Evolutionary conservation across 2,113 vertebrate genomes (phyloP), one percentile per base, ranked within the genome.

Genomic region (Fukomys damarensis): DNA sequence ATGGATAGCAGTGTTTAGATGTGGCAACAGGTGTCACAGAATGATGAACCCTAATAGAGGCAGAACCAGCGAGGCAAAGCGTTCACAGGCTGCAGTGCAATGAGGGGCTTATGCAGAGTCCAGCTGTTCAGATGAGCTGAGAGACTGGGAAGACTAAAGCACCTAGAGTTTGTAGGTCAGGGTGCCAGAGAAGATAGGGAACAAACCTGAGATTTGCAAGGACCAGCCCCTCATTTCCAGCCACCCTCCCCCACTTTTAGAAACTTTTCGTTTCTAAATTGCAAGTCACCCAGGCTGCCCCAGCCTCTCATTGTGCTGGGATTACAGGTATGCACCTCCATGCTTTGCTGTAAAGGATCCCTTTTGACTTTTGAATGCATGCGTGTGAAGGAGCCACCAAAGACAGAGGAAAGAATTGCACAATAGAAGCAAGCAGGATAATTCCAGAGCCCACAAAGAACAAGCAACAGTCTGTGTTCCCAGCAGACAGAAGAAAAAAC

Each of bases 21-120:
- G 3, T 19, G 1, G 28, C 14, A 32, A 43, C n/a, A 14, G 61
- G n/a, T n/a, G 28, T 8, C 0, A 0, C 1, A 19, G 43, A n/a
- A 79, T 22, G 2, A 26, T 1, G 10, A 49, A 14, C 46, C 32
- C 38, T 30, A 24, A 35, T 0, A 0, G 20, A 81, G n/a, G 17
- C 13, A 38, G 35, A 43, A 13, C 5, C 5, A 22, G 28, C 1
- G 43, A 72, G 17, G 65, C n/a, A 30, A 63, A 9, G 54, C 2
- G 20, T 6, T 32, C 13, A 1, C 14, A 59, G 80, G 61, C 9
- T n/a, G 28, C 2, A 0, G 28, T 2, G 26, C 0, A 26, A 5
- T 9, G 16, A n/a, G 20, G 9, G 24, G 32, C 11, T 46, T 19
- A 1, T 49, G 49, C 32, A 52, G 41, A 59, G 32, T 49, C 32